Percentiles rank a stretch among this genome's conserved stretches.
phyloP scores from a whole-genome alignment of 2,888 invertebrate species.

The Mesoligia furuncula region DNA sequence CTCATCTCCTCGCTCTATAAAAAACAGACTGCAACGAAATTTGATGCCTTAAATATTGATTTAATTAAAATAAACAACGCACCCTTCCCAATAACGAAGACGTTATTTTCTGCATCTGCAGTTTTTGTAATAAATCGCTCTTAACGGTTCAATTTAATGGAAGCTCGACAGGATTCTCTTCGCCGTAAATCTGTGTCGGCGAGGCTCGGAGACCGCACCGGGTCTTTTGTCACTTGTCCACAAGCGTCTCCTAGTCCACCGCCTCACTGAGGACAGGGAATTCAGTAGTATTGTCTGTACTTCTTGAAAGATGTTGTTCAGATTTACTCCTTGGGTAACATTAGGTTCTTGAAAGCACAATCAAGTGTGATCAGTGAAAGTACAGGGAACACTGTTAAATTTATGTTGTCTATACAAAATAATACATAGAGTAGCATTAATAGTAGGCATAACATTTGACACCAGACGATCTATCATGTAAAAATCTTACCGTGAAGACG shows the following conservation, averaged over 20 bases:
- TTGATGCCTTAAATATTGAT: conserved; percentile 26
- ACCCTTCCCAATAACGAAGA: conserved; percentile 48
- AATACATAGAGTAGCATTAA: neutral
- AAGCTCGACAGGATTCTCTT: conserved; percentile 67
- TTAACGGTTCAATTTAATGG: conserved; percentile 70
- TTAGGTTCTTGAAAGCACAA: neutral
- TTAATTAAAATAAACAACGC: conserved; percentile 54
- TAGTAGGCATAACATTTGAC: neutral
- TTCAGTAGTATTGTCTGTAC: conserved; percentile 44
- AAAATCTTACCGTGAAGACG: neutral
- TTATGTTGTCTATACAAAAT: neutral
- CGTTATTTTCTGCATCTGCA: conserved; percentile 56
- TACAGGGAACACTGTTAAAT: neutral
- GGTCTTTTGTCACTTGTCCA: conserved; percentile 78
- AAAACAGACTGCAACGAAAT: neutral
- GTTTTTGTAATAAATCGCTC: conserved; percentile 67
- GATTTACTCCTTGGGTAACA: neutral
- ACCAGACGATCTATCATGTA: neutral
- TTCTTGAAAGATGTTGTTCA: neutral
- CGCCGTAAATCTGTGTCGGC: conserved; percentile 73
- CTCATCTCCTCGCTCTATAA: neutral
- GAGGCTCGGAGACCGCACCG: conserved; percentile 65
- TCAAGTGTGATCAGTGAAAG: neutral
- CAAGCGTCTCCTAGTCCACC: conserved; percentile 64
- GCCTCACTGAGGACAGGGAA: conserved; percentile 46